phyloP scores from a whole-genome alignment of 2,113 vertebrate species.

The Protomyctophum bolini region DNA sequence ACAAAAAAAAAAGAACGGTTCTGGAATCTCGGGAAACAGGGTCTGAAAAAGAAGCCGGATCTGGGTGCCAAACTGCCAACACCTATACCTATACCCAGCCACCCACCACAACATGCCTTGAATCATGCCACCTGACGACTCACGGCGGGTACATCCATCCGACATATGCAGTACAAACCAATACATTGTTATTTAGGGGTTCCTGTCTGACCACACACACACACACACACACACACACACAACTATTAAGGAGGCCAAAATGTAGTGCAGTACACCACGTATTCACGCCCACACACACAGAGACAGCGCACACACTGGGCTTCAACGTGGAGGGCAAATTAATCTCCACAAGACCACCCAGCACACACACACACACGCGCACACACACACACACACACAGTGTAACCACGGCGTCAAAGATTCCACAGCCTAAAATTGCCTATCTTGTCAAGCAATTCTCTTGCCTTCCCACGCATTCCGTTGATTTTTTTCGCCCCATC shows the following conservation, averaged over 20 bases:
- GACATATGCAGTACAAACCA: constrained; percentile 7
- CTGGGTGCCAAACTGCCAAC: too few species aligned
- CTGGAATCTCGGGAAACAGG: too few species aligned
- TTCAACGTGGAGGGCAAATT: constrained; percentile 14
- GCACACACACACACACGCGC: constrained; percentile 12
- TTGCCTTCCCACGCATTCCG: constrained; percentile 61
- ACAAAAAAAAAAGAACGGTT: too few species aligned
- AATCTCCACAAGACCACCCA: constrained; percentile 7
- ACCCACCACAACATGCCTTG: not conserved
- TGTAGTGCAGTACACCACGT: constrained; percentile 13
- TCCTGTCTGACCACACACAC: constrained; percentile 30
- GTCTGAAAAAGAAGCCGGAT: too few species aligned
- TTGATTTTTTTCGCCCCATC: not conserved
- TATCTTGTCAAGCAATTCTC: constrained; percentile 40
- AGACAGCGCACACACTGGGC: constrained; percentile 23
- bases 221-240: constrained; percentile 19
- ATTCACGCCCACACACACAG: constrained; percentile 31
- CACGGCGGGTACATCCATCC: not conserved
- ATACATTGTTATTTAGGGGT: constrained; percentile 26
- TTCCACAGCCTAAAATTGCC: constrained; percentile 31
- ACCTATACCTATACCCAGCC: not conserved
- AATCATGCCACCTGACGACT: not conserved
- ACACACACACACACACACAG: constrained; percentile 1
- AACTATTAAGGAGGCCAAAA: constrained; percentile 23
- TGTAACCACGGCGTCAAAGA: constrained; percentile 20